Evolutionary conservation across 2,797 vertebrate genomes (phyloP).

Genomic region (Hippopotamyrus pictus): DNA sequence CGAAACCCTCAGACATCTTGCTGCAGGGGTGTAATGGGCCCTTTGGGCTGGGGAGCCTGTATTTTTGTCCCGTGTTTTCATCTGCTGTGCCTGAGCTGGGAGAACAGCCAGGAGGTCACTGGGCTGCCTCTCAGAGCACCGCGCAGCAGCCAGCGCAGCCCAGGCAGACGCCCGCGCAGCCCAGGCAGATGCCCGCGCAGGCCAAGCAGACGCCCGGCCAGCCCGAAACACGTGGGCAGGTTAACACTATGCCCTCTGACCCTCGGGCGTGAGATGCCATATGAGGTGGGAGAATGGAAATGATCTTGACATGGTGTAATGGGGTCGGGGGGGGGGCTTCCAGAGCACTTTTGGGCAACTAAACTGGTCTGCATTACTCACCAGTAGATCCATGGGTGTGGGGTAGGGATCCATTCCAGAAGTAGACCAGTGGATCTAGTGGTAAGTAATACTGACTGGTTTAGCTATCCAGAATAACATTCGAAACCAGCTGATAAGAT

Average conservation of each 20-base stretch:
- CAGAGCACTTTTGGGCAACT: background rate
- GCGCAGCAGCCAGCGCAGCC: background rate
- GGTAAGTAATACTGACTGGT: background rate
- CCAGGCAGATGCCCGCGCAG: background rate
- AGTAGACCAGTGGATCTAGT: background rate
- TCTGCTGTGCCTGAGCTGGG: conserved; percentile 6
- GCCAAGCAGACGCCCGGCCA: background rate
- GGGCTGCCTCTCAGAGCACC: background rate
- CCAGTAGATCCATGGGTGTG: background rate
- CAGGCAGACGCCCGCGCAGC: background rate
- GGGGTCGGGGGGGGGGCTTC: background rate
- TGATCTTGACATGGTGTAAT: background rate
- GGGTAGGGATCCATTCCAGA: background rate
- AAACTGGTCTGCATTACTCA: background rate
- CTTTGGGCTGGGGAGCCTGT: conserved; percentile 9
- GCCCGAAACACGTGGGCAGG: background rate
- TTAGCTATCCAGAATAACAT: background rate
- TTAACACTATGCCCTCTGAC: background rate
- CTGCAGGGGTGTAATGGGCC: conserved; percentile 24
- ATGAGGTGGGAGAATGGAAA: background rate
- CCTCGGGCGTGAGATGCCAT: background rate
- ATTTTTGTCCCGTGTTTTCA: conserved; percentile 23
- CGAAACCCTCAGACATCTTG: background rate
- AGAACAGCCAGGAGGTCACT: background rate
- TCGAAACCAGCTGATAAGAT: background rate